These are phyloP conservation scores for Carassius gibelio DNA, from an alignment of 2,113 vertebrate genomes.

Conservation along the genomic window DNA sequence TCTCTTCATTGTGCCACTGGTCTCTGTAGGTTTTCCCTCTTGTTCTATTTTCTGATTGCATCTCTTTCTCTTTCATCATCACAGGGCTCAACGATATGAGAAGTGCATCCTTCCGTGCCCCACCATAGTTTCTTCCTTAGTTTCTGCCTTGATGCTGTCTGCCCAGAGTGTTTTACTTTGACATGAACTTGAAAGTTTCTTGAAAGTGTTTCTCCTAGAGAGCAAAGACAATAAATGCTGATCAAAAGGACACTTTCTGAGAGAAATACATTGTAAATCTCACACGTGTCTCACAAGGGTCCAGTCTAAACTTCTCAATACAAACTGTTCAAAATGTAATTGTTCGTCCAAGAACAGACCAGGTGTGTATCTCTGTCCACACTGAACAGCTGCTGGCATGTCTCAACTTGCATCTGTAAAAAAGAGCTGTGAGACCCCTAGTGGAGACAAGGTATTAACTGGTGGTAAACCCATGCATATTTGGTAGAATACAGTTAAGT, in stretches of 20 bases:
- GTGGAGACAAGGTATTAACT: not conserved
- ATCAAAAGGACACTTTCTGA: not conserved
- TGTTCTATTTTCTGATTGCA: conserved; percentile 53
- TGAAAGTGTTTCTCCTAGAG: not conserved
- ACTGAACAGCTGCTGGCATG: not conserved
- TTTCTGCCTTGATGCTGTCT: not conserved
- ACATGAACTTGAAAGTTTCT: not conserved
- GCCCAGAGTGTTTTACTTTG: conserved; percentile 30
- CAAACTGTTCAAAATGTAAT: not conserved
- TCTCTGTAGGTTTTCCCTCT: conserved; percentile 31
- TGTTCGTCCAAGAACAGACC: not conserved
- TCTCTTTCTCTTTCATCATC: conserved; percentile 59
- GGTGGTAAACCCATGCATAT: not conserved
- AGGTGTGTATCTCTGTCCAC: not conserved
- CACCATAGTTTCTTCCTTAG: conserved; percentile 10
- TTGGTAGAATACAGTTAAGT: not conserved
- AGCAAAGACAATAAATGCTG: not conserved
- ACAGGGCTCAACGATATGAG: conserved; percentile 38
- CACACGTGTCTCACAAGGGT: not conserved
- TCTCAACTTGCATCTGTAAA: not conserved
- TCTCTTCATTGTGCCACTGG: conserved; percentile 53
- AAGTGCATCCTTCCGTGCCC: conserved; percentile 20
- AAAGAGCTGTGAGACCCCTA: not conserved
- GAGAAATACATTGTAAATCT: not conserved
- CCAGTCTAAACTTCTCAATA: not conserved